Percentiles rank a stretch among this genome's conserved stretches.
Conservation (phyloP, 2,797 vertebrate genomes). For the Pipistrellus kuhlii region DNA sequence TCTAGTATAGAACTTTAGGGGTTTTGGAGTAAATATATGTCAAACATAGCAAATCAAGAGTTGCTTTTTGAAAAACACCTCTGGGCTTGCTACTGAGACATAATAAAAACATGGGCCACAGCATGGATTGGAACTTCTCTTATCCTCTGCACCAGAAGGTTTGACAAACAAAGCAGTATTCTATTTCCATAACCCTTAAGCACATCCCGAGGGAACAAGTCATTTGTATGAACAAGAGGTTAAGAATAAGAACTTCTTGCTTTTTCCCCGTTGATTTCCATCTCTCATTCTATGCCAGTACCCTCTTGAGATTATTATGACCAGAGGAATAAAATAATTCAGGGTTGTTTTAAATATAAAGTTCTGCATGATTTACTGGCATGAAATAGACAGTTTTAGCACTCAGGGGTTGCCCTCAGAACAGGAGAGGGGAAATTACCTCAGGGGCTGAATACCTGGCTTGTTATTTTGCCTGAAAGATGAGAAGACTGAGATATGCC, state of each 20-base stretch:
- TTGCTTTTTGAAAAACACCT: background rate
- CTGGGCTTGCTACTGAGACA: background rate
- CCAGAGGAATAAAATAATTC: background rate
- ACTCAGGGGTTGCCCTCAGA: background rate
- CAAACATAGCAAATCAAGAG: background rate
- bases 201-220: background rate
- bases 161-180: background rate
- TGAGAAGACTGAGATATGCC: background rate
- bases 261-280: background rate
- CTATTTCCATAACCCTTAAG: background rate
- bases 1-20: background rate
- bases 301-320: background rate
- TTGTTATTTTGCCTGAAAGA: background rate
- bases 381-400: background rate
- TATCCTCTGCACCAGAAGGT: background rate
- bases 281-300: background rate
- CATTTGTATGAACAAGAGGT: background rate
- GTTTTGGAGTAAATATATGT: background rate
- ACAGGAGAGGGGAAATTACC: background rate
- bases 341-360: background rate
- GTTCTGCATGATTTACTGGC: background rate
- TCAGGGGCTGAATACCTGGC: background rate
- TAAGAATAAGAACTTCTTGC: background rate
- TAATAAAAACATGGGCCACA: background rate
- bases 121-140: background rate